Conservation (phyloP, 1,140 invertebrate species). For the Lysiphlebus fabarum region DNA sequence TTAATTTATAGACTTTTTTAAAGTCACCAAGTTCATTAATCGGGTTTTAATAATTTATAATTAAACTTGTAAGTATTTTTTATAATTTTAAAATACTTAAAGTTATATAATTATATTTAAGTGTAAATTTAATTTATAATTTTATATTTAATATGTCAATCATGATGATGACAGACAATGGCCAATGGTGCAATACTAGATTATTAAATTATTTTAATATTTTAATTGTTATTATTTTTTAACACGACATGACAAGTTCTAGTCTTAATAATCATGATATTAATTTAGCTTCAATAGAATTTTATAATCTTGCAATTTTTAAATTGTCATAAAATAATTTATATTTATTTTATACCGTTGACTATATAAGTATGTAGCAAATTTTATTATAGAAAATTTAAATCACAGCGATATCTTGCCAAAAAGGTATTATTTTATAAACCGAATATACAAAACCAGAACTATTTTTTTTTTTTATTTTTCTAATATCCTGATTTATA, state of each 20-base stretch:
- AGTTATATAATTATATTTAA: too few species aligned
- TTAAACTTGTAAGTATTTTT: too few species aligned
- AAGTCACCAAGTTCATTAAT: conserved; percentile 34
- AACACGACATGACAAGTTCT: conserved; percentile 8
- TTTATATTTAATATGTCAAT: neutral
- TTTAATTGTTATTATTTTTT: conserved; percentile 9
- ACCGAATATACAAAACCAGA: conserved; percentile 5
- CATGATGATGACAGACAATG: conserved; percentile 13
- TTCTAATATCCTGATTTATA: conserved; percentile 6
- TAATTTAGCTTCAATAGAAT: neutral
- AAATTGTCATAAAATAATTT: neutral
- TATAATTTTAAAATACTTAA: conserved; percentile 18
- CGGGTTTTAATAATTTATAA: conserved; percentile 27
- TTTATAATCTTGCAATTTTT: too few species aligned
- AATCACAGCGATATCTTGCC: conserved; percentile 36
- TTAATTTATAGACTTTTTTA: conserved; percentile 20
- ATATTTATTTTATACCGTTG: neutral
- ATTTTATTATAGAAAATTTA: conserved; percentile 8
- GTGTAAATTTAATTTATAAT: conserved; percentile 15
- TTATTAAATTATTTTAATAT: neutral
- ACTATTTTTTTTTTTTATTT: conserved; percentile 23
- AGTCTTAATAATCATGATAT: conserved; percentile 11
- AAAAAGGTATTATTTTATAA: conserved; percentile 37
- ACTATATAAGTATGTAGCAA: conserved; percentile 7
- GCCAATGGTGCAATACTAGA: conserved; percentile 44